Evolutionary conservation across 2,113 vertebrate species (phyloP), one percentile per base, ranked within the genome.

Genomic region (Pelvicachromis taeniatus): DNA sequence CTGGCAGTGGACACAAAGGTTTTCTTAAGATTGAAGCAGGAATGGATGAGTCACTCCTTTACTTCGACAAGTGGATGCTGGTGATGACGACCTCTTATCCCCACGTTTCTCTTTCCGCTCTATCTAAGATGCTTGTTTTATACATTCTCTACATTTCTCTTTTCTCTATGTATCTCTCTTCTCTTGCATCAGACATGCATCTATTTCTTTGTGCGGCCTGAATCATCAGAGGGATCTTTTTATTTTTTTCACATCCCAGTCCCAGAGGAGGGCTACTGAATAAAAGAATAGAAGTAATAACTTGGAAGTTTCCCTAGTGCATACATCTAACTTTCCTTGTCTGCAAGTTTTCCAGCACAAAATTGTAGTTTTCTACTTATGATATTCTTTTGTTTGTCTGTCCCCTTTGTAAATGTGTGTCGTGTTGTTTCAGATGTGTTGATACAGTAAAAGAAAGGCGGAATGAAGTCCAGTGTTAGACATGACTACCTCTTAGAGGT

Each of bases 401-500:
- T 63, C 5, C 21, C 19, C 26, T 26, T 9, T 58, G 17, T n/a
- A 61, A 50, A 59, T 31, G 9, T 45, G 13, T 58, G 38, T 82
- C 48, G 7, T 3, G 59, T 56, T 80, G 59, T 6, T 21, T 54
- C 63, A 45, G 52, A 45, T 3, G 4, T 42, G 38, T 73, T 53
- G 42, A 26, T 26, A 50, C 16, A 75, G 42, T 31, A 48, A 50
- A 42, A 50, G 42, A 75, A 33, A 75, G 17, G 10, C 3, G 1
- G 45, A 31, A 19, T 33, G 16, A 75, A 75, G 4, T 75, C 68
- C 6, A 16, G 9, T 31, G 26, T 75, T 35, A 29, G 73, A 33
- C 23, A 21, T 7, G 23, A 80, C 87, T 93, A 99, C 98, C 97
- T 99, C 98, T 93, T 94, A 99, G 97, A 16, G 98, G 98, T 0